Conservation (phyloP, 2,797 vertebrate genomes). For the Acomys russatus region DNA sequence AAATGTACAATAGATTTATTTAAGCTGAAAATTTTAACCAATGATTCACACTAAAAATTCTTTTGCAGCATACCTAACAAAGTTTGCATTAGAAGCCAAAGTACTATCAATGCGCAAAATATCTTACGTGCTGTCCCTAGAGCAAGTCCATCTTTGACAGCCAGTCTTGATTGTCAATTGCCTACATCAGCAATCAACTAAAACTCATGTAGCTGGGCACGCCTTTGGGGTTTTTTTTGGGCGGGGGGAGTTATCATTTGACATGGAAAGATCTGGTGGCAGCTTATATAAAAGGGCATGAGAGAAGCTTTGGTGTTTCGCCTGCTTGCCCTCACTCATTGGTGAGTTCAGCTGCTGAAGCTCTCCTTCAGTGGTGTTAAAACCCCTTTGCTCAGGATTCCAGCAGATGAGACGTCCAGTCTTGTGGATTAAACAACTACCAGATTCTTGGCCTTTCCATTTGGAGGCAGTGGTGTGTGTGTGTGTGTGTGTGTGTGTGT, state of each 20-base stretch:
- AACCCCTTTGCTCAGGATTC: neutral
- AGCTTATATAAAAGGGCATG: neutral
- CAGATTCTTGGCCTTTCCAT: neutral
- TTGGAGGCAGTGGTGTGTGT: neutral
- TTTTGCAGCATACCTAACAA: conserved; percentile 39
- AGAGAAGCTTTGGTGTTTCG: neutral
- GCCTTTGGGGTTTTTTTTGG: neutral
- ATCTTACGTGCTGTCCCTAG: neutral
- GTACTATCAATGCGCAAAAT: neutral
- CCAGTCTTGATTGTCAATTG: neutral
- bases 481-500: no score
- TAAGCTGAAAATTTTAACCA: conserved; percentile 70
- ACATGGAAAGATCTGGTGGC: neutral
- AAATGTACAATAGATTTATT: conserved; percentile 67
- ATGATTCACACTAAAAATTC: conserved; percentile 50
- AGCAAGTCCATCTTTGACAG: neutral
- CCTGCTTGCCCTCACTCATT: neutral
- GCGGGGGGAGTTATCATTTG: neutral
- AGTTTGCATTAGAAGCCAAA: conserved; percentile 61
- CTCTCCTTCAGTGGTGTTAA: neutral
- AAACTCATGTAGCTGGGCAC: neutral
- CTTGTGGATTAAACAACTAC: neutral
- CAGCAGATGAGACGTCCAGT: neutral
- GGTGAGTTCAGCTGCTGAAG: neutral
- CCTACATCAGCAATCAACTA: neutral